Evolutionary conservation across 1,140 invertebrate genomes (phyloP), one percentile per base, ranked within the genome.

Genomic region (Steinernema khuongi): DNA sequence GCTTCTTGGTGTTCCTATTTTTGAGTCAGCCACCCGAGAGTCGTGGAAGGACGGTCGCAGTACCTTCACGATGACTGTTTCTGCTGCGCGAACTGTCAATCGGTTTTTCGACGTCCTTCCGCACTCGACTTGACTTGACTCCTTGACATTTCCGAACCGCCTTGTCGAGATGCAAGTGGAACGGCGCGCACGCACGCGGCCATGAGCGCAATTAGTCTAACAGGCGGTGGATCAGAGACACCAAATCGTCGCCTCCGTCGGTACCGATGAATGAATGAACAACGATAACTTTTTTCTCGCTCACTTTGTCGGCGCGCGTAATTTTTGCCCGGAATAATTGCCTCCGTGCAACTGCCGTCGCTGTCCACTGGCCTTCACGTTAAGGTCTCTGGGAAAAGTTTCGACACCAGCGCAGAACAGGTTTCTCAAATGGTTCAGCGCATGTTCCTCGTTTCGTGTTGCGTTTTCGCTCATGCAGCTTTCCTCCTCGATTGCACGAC

Each of bases 81-180:
- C 36, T 41, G 7, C 36, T 41, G 36, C 36, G 36, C 7, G n/a
- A 41, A 41, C 36, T 41, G 7, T 7, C 7, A 7, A 41, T 41
- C n/a, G n/a, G 7, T 41, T n/a, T 41, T 7, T n/a, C 36, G 36
- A 41, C n/a, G 7, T n/a, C 7, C 36, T 41, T 41, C n/a, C 26
- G 50, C 26, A n/a, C 26, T 60, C 50, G 50, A 7, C 26, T 26
- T 41, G 36, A 11, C 50, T 60, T 60, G 50, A 60, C 50, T 60
- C 50, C 19, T 60, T 60, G 14, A 14, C 50, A 22, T 60, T 60
- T 60, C 22, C 50, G 11, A 2, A 60, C 26, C 36, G 36, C 26
- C 19, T 60, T 60, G 50, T 22, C 19, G 22, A 60, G 50, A 60
- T 60, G 50, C 50, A 60, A 60, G 50, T 60, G 50, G 50, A 60